Base-by-base conservation (phyloP, 2,113 vertebrate species). In the Murina feae region DNA sequence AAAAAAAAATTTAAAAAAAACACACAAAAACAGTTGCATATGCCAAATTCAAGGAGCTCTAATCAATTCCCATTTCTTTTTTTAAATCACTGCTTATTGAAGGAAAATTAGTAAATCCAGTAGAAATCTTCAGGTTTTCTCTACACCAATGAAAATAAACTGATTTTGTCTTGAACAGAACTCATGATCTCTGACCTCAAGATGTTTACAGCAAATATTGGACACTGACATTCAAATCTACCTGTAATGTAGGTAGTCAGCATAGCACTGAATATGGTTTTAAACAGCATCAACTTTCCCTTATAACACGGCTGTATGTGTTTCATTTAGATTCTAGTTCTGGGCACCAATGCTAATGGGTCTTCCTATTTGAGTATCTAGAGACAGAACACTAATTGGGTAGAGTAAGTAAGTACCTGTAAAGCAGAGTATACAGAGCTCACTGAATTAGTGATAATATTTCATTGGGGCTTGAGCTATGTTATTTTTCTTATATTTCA, bases 131-230 rank as follows among this genome's bases (percentile, higher is more conserved):
- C 18, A 55, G 5, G 9, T 69, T 89, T 91, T 51, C 30, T 20
- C 20, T 25, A 20, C 32, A 39, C 1, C n/a, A 32, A 37, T 65
- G 44, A 88, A 91, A 79, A 81, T 39, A 78, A 86, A 63, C 11
- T 79, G 23, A 49, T 69, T 82, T 94, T 76, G n/a, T 84, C 21
- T 80, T 93, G 30, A 86, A 71, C 44, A 86, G n/a, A 91, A 44
- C 0, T 49, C 32, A 49, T 25, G 12, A 23, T 75, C 37, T 78
- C 9, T 89, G n/a, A 72, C 35, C 23, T 83, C 23, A 39, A 32
- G 18, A n/a, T 79, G 1, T 66, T 89, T 83, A 39, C 2, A 65
- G 32, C 28, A 91, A 89, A 44, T 3, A 89, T 5, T 8, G 8
- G 10, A 83, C 28, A 71, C 0, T 74, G 32, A 35, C 44, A 69